Evolutionary conservation across 2,888 invertebrate genomes (phyloP).

Genomic region (Dynastes tityus): DNA sequence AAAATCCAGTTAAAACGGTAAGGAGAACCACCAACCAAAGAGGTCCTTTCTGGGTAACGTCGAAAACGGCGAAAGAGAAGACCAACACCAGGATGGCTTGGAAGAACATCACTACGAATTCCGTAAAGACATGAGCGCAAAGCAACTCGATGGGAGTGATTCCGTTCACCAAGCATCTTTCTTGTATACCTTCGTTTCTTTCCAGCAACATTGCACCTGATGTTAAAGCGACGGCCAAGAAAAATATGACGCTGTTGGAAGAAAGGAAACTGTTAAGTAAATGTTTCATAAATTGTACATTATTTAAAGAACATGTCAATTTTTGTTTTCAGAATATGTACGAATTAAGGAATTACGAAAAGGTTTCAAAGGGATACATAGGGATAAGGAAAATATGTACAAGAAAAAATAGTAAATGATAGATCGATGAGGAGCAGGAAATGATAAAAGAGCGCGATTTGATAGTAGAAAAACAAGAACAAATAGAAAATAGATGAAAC

Average conservation of each 20-base stretch:
- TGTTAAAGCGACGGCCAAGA: conserved; percentile 93
- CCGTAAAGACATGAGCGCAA: conserved; percentile 89
- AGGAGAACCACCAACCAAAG: conserved; percentile 82
- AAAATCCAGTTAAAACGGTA: conserved; percentile 87
- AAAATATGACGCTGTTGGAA: conserved; percentile 86
- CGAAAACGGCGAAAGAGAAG: conserved; percentile 85
- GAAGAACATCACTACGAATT: conserved; percentile 89
- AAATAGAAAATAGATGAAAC: too few relatives aligned
- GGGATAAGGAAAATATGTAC: too few relatives aligned
- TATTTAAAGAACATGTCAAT: too few relatives aligned
- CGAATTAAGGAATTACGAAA: too few relatives aligned
- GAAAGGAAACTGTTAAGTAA: background rate
- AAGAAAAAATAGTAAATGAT: too few relatives aligned
- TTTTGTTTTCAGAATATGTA: too few relatives aligned
- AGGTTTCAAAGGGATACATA: too few relatives aligned
- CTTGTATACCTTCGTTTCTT: conserved; percentile 91
- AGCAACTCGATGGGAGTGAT: conserved; percentile 87
- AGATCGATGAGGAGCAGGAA: too few relatives aligned
- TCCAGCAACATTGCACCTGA: conserved; percentile 92
- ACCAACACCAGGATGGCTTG: conserved; percentile 87
- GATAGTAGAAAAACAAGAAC: too few relatives aligned
- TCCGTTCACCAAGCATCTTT: conserved; percentile 91
- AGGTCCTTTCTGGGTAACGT: conserved; percentile 84
- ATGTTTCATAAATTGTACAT: too few relatives aligned
- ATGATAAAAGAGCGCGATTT: too few relatives aligned